These are phyloP conservation scores for Nasonovia ribisnigri DNA, from an alignment of 2,888 invertebrate species.

Conservation along the genomic window DNA sequence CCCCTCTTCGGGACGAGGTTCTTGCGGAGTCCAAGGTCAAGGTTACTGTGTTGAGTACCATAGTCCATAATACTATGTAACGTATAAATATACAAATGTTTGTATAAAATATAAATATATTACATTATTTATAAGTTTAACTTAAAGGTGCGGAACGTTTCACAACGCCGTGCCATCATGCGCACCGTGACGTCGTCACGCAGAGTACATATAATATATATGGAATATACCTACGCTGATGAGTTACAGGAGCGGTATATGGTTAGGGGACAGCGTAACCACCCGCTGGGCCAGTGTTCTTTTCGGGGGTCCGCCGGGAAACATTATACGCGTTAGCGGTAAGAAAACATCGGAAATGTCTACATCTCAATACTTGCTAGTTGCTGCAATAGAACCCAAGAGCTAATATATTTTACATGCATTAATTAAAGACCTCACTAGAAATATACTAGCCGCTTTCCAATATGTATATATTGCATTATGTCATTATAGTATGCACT, in stretches of 20 bases:
- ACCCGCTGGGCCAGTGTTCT: conserved; percentile 18
- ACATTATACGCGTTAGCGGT: background rate
- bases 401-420: background rate
- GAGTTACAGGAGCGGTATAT: conserved; percentile 6
- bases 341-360: conserved; percentile 15
- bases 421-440: background rate
- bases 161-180: background rate
- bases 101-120: conserved; percentile 10
- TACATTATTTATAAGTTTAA: conserved; percentile 32
- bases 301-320: background rate
- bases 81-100: background rate
- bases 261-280: background rate
- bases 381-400: background rate
- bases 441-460: background rate
- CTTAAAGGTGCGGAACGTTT: conserved; percentile 24
- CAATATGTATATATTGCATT: background rate
- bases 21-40: conserved; percentile 35
- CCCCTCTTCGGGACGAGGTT: background rate
- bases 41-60: background rate
- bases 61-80: background rate
- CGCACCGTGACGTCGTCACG: conserved; percentile 43
- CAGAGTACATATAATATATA: background rate
- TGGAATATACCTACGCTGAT: background rate
- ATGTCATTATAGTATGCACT: background rate
- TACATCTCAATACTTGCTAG: background rate